Conservation (phyloP, 2,797 vertebrate genomes). For the Hypotaenidia okinawae region DNA sequence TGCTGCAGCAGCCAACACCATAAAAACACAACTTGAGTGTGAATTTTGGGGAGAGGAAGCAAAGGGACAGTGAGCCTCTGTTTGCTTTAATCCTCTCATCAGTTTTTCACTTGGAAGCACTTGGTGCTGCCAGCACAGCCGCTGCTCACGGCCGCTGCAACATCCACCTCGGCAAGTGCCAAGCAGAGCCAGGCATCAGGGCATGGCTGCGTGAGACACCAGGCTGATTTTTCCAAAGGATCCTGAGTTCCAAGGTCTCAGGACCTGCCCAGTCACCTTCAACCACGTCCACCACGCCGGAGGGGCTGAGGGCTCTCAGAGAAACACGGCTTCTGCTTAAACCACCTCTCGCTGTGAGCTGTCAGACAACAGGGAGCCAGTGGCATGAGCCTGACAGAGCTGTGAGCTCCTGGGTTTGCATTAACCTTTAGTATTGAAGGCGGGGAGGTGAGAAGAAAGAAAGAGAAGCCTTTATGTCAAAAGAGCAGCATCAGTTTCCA, state of each 20-base stretch:
- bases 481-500: neutral
- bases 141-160: neutral
- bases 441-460: fast-evolving
- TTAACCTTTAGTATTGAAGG: neutral
- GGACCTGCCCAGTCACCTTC: neutral
- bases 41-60: neutral
- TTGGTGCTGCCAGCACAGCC: neutral
- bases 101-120: neutral
- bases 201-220: neutral
- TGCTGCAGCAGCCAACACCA: neutral
- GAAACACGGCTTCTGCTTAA: neutral
- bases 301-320: neutral
- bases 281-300: neutral
- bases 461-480: neutral
- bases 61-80: neutral
- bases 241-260: neutral
- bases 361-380: neutral
- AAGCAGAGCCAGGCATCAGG: neutral
- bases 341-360: neutral
- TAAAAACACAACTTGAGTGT: neutral
- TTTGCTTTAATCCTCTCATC: neutral
- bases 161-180: neutral
- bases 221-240: neutral
- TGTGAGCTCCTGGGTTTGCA: neutral
- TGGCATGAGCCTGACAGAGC: fast-evolving